Evolutionary conservation across 2,797 vertebrate species (phyloP), one percentile per base, ranked within the genome.

Genomic region (Liparis tanakae): DNA sequence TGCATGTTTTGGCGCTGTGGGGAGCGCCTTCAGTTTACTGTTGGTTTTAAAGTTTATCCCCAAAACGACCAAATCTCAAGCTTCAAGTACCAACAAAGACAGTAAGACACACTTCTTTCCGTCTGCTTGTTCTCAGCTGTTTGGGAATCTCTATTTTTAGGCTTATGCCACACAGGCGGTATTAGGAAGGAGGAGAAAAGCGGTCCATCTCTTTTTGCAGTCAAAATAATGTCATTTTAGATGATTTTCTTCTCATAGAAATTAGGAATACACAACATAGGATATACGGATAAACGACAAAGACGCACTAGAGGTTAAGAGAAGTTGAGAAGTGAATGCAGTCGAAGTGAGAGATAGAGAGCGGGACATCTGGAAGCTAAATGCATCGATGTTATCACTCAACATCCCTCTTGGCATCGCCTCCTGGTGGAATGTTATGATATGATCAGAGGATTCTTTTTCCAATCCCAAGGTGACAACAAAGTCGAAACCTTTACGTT

Each of bases 1-100:
- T 3, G 66, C 80, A 0, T 91, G 88, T 7, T 46, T 96, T 1
- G 96, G 94, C 1, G 88, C 96, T 25, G 84, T 64, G 1, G 96
- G 92, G 34, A 96, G 90, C 67, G 60, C 94, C 69, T 61, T 96
- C 71, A 96, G 90, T 75, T 88, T 94, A 1, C 0, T 94, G 55
- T 72, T 98, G 90, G 96, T 95, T 72, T 58, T 94, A 79, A 85
- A 86, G 57, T 97, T 94, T 72, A 95, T 99, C 74, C 98, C 98
- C 1, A 78, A 88, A 20, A 94, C 86, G 22, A 96, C 95, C 60
- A 98, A 97, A 86, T 61, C 55, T 20, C 72, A 92, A 54, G 30
- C 80, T 33, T 39, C 68, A 43, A 60, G 4, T 10, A 13, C 80
- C n/a, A 3, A 7, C 6, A 68, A 68, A 0, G 64, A 90, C n/a